A percentile compares a stretch with the other conserved stretches of the same genome.
These are phyloP conservation scores for Drosophila rubida DNA, from an alignment of 2,888 invertebrate genomes.

Conservation along the genomic window DNA sequence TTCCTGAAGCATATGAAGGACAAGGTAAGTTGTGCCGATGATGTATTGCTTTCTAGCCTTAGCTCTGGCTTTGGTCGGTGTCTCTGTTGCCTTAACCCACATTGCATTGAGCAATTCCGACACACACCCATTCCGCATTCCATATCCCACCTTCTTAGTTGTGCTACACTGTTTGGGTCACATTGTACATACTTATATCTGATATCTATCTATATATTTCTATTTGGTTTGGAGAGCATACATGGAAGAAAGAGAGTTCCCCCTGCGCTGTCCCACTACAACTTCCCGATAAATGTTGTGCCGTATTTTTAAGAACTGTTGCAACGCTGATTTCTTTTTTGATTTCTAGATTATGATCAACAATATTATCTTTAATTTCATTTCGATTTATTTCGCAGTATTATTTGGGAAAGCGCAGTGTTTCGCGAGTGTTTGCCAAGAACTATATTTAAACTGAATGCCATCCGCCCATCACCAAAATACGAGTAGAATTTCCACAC, in stretches of 20 bases:
- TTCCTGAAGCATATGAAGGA: slow-evolving; percentile 95
- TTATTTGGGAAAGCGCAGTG: slow-evolving; percentile 81
- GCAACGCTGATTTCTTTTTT: slow-evolving; percentile 22
- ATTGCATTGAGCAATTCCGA: slow-evolving; percentile 35
- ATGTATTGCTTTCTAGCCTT: slow-evolving; percentile 1
- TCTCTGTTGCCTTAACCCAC: slow-evolving; percentile 41
- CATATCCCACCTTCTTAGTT: slow-evolving; percentile 15
- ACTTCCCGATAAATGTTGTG: slow-evolving; percentile 35
- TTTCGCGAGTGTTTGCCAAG: slow-evolving; percentile 81
- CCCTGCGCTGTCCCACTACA: slow-evolving; percentile 46
- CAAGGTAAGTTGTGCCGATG: slow-evolving; percentile 87
- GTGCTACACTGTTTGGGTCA: slow-evolving; percentile 32
- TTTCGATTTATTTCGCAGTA: slow-evolving; percentile 81
- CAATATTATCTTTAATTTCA: slow-evolving; percentile 64
- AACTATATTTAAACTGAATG: slow-evolving; percentile 68
- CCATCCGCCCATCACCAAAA: slow-evolving; percentile 57
- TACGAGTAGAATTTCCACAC: slow-evolving; percentile 63
- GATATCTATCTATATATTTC: slow-evolving; percentile 12
- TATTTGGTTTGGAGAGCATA: slow-evolving; percentile 41
- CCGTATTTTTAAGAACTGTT: slow-evolving; percentile 36
- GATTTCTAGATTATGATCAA: slow-evolving; percentile 37
- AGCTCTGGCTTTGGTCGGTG: slow-evolving; percentile 23
- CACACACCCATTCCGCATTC: slow-evolving; percentile 28
- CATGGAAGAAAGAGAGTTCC: slow-evolving; percentile 21
- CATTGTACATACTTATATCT: slow-evolving; percentile 7